These are phyloP conservation scores for Brevipalpus yothersi DNA, from an alignment of 1,140 invertebrate genomes.

Conservation along the genomic window DNA sequence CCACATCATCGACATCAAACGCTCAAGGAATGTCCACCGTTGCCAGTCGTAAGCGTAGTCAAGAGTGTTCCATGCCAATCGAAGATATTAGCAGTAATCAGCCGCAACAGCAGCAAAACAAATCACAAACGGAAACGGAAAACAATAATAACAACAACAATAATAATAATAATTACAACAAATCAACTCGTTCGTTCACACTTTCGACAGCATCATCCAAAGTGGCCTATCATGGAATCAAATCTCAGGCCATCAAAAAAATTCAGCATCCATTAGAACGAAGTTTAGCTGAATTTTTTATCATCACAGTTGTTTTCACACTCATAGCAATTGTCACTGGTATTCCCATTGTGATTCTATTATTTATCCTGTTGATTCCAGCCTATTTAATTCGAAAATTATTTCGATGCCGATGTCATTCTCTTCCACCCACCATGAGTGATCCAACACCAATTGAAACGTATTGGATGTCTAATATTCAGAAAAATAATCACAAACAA, in stretches of 20 bases:
- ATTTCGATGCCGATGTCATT: constrained; percentile 1
- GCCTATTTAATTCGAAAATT: constrained; percentile 15
- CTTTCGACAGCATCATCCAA: too few species aligned
- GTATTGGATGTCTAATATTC: constrained; percentile 3
- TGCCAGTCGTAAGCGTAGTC: neutral
- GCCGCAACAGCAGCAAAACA: neutral
- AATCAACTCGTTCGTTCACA: neutral
- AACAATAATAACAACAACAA: neutral
- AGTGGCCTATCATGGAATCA: neutral
- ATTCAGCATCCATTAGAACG: constrained; percentile 22
- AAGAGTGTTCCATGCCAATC: neutral
- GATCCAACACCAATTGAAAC: constrained; percentile 3
- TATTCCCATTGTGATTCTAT: constrained; percentile 15
- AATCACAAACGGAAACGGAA: neutral
- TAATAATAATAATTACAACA: neutral
- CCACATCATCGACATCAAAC: neutral
- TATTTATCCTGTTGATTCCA: constrained; percentile 15
- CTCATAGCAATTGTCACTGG: constrained; percentile 19
- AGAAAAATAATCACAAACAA: neutral
- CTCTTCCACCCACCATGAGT: neutral
- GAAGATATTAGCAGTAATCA: neutral
- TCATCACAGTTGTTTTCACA: constrained; percentile 19
- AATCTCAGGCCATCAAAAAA: constrained; percentile 6
- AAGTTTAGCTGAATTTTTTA: constrained; percentile 19
- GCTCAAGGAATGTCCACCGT: neutral